These are phyloP conservation scores for Corythornis vintsioides DNA, from an alignment of 2,113 vertebrate genomes.

Conservation along the genomic window DNA sequence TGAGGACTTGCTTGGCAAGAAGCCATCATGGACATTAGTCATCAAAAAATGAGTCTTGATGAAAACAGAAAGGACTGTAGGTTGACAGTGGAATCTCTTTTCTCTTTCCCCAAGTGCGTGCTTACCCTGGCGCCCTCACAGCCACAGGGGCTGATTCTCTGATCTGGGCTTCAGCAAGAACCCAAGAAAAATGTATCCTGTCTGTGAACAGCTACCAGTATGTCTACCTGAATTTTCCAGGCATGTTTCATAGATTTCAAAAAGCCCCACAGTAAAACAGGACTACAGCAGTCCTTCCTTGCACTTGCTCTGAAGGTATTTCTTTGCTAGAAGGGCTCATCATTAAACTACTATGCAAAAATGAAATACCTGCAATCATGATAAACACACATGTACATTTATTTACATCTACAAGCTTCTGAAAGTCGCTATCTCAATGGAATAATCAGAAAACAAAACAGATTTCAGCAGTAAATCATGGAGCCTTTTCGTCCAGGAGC, in stretches of 20 bases:
- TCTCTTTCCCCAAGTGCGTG: neutral
- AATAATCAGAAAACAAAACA: neutral
- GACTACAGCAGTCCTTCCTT: neutral
- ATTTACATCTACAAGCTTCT: neutral
- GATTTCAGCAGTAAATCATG: neutral
- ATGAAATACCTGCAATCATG: neutral
- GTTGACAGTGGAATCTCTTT: neutral
- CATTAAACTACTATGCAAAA: neutral
- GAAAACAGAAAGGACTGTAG: neutral
- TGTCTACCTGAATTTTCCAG: neutral
- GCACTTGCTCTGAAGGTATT: neutral
- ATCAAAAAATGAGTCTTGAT: neutral
- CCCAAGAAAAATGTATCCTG: neutral
- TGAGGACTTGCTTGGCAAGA: neutral
- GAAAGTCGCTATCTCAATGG: neutral
- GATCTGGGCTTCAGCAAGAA: neutral
- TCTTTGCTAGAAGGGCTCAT: neutral
- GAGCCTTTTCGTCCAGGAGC: neutral
- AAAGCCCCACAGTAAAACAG: neutral
- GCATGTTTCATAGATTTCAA: neutral
- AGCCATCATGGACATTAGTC: neutral
- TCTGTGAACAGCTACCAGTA: fast-evolving
- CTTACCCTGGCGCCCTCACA: neutral
- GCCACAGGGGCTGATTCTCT: fast-evolving
- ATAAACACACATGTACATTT: neutral